phyloP scores from a whole-genome alignment of 2,888 invertebrate species.

The Sesia apiformis region DNA sequence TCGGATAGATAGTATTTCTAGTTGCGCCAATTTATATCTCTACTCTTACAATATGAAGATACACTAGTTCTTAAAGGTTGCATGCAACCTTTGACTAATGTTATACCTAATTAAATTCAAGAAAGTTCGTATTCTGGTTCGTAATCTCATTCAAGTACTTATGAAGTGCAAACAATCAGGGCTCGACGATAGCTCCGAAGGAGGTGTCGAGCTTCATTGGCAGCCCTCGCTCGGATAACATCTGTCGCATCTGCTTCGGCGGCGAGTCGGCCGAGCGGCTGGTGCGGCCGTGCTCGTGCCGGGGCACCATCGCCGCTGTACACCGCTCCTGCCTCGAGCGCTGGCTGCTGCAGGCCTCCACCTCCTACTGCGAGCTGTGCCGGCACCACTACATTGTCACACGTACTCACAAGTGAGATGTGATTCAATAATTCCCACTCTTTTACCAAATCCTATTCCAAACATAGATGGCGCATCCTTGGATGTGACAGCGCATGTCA shows the following conservation, averaged over 20 bases:
- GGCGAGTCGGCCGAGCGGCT: conserved; percentile 61
- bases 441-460: no score
- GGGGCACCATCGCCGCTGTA: conserved; percentile 65
- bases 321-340: conserved; percentile 65
- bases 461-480: no score
- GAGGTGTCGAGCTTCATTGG: conserved; percentile 36
- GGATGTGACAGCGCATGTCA: no score
- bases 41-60: no score
- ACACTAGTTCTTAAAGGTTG: no score
- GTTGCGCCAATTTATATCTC: no score
- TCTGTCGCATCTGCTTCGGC: conserved; percentile 68
- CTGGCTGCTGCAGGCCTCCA: conserved; percentile 65
- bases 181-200: conserved; percentile 19
- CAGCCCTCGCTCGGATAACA: conserved; percentile 44
- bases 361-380: conserved; percentile 66
- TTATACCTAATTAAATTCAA: no score
- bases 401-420: conserved; percentile 50
- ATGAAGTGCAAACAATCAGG: background rate
- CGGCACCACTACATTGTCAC: conserved; percentile 62
- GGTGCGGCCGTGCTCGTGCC: conserved; percentile 62
- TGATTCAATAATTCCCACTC: no score
- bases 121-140: no score
- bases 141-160: no score
- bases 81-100: no score
- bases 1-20: no score